A percentile compares a stretch with the other conserved stretches of the same genome.
These are phyloP conservation scores for Perca schrenkii DNA, from an alignment of 2,113 vertebrate species.

Conservation along the genomic window DNA sequence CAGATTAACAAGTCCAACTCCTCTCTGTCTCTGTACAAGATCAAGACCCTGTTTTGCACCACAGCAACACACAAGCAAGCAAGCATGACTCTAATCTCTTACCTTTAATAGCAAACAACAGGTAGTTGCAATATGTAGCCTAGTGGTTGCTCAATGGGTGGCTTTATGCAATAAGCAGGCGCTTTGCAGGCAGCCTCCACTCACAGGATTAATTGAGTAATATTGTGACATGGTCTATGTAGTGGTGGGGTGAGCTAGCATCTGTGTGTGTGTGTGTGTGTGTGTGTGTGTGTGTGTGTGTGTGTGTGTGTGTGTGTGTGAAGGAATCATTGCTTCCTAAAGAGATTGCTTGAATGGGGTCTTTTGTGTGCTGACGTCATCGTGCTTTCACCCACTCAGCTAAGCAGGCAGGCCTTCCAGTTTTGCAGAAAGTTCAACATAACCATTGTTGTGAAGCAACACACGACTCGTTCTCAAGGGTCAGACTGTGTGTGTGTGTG, in stretches of 20 bases:
- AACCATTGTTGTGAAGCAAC: conserved; percentile 55
- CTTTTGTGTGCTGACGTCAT: conserved; percentile 72
- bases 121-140: not conserved
- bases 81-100: conserved; percentile 20
- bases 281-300: conserved; percentile 24
- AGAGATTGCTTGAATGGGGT: conserved; percentile 62
- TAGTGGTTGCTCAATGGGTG: conserved; percentile 32
- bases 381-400: conserved; percentile 59
- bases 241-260: conserved; percentile 59
- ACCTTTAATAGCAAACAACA: conserved; percentile 4
- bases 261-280: conserved; percentile 13
- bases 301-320: conserved; percentile 34
- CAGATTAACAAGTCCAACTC: not conserved
- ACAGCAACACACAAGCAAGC: not conserved
- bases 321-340: conserved; percentile 65
- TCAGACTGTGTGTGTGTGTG: conserved; percentile 27
- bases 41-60: conserved; percentile 9
- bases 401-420: conserved; percentile 47
- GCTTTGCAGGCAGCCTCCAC: conserved; percentile 47
- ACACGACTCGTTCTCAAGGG: conserved; percentile 27
- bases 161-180: conserved; percentile 42
- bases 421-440: conserved; percentile 62
- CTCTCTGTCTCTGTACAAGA: not conserved
- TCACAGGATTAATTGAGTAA: conserved; percentile 72
- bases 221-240: conserved; percentile 47